Base-by-base conservation (phyloP, 1,140 invertebrate genomes). In the Zaprionus africanus region DNA sequence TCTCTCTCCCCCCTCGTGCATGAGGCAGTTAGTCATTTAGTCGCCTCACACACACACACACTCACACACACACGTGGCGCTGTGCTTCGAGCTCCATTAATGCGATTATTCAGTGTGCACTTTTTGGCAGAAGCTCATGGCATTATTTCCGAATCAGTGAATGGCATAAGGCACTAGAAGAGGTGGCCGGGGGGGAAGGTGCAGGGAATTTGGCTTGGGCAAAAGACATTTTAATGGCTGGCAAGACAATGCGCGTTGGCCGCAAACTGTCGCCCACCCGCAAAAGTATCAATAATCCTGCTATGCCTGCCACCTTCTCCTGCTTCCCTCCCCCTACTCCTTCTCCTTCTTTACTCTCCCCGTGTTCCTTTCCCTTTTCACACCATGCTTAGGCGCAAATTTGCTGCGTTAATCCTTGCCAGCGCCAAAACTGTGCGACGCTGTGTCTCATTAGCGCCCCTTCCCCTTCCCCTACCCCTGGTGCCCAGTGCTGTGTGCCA, bases 71-170 rank as follows among this genome's bases (percentile, higher is more conserved):
- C 41, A 88, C 84, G 85, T 88, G 85, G 82, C 85, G 19, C 38
- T 57, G 56, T 34, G 31, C 31, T 4, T 11, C 6, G 24, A 59
- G 66, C 76, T 70, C 53, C 79, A 80, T 82, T 90, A 91, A 91
- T 91, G 88, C 88, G 88, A 91, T 91, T 91, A 91, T 85, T 80
- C 82, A 85, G 81, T 91, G 88, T 88, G 91, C 74, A 46, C 41
- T 46, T 88, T 91, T 84, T 91, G 81, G 84, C 79, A 79, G 34
- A 24, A 91, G 82, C 86, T 92, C 82, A 92, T 86, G 74, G 84
- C 78, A 92, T 92, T 88, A 92, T 54, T 92, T 92, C 90, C 91
- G 78, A 85, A 53, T 78, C 91, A 92, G 51, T 92, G 91, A 91
- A 75, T 69, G 79, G 79, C 90, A 92, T 91, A 90, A 73, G 84